Percentiles rank a stretch among this genome's conserved stretches.
phyloP scores from a whole-genome alignment of 30 jellyfish, hydroid and myxozoan species.

The Aurelia sp. region DNA sequence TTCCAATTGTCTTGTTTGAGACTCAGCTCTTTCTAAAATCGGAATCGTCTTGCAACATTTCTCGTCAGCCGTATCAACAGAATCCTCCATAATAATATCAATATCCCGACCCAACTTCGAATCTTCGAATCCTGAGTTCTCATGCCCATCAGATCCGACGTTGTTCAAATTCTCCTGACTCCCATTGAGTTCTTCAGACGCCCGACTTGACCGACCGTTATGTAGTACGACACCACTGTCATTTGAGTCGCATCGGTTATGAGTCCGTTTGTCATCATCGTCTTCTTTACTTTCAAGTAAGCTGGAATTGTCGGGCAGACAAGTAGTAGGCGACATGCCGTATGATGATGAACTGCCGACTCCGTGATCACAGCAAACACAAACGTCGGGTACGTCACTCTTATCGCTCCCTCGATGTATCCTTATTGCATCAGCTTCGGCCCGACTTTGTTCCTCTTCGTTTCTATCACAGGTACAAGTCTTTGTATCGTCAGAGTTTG shows the following conservation, averaged over 20 bases:
- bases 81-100: constrained; percentile 5
- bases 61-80: not conserved
- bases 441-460: too few species aligned
- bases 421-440: too few species aligned
- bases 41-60: not conserved
- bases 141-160: constrained; percentile 31
- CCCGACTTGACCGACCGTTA: constrained; percentile 74
- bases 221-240: constrained; percentile 93
- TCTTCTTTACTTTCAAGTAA: not conserved
- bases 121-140: constrained; percentile 32
- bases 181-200: constrained; percentile 78
- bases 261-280: constrained; percentile 53
- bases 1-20: constrained; percentile 47
- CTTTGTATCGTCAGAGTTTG: too few species aligned
- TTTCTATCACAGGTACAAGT: too few species aligned
- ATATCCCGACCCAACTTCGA: constrained; percentile 18
- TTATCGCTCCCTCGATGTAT: too few species aligned
- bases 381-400: not conserved
- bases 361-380: constrained; percentile 37
- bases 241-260: constrained; percentile 83
- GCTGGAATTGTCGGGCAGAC: constrained; percentile 4
- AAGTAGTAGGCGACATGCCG: constrained; percentile 36
- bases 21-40: constrained; percentile 9
- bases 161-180: constrained; percentile 50
- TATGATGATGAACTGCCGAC: constrained; percentile 65